Evolutionary conservation across 1,140 invertebrate species (phyloP).

Genomic region (Bicyclus anynana): DNA sequence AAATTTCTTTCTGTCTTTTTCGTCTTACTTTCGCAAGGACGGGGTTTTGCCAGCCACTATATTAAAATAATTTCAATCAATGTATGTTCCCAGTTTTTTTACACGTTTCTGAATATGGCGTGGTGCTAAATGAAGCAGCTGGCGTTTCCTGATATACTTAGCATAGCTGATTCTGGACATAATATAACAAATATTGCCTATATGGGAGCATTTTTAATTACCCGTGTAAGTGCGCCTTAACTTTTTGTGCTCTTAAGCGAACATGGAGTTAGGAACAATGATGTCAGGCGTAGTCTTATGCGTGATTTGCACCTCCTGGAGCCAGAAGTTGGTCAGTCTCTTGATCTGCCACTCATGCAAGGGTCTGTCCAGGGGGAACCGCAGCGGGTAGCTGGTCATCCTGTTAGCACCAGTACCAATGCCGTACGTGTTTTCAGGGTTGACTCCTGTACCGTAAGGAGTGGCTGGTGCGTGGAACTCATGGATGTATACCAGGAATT

Average conservation of each 20-base stretch:
- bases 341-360: conserved; percentile 77
- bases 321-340: conserved; percentile 78
- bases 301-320: conserved; percentile 80
- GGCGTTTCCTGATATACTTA: no score
- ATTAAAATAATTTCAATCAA: no score
- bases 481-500: conserved; percentile 81
- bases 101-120: no score
- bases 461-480: conserved; percentile 55
- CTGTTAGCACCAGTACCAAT: conserved; percentile 59
- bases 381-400: conserved; percentile 73
- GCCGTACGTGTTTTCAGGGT: conserved; percentile 42
- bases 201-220: no score
- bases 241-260: not conserved
- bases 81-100: no score
- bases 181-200: no score
- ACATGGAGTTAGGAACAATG: conserved; percentile 8
- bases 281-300: conserved; percentile 77
- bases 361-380: conserved; percentile 82
- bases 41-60: no score
- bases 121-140: no score
- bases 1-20: no score
- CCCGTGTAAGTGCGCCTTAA: no score
- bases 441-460: conserved; percentile 31
- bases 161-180: no score
- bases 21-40: no score